Percentiles rank a stretch among this genome's conserved stretches.
These are phyloP conservation scores for Puffinus mauretanicus DNA, from an alignment of 2,113 vertebrate genomes.

Conservation along the genomic window DNA sequence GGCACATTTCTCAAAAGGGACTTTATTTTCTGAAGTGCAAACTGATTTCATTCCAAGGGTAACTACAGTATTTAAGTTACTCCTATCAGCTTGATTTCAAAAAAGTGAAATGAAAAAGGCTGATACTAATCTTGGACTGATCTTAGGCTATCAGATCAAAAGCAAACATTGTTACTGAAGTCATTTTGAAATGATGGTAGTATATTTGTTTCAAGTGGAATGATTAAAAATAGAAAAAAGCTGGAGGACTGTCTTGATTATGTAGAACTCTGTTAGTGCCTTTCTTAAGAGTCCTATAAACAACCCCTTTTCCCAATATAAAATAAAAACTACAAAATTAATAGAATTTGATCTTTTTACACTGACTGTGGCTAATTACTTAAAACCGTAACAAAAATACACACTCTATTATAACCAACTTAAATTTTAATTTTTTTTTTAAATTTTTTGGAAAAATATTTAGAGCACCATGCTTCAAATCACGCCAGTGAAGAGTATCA, in stretches of 20 bases:
- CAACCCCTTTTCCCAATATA: background rate
- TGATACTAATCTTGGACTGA: background rate
- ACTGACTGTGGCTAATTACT: background rate
- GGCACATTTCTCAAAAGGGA: background rate
- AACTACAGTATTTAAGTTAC: background rate
- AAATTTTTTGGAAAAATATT: background rate
- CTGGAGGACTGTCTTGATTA: background rate
- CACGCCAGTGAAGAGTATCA: background rate
- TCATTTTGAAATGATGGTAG: background rate
- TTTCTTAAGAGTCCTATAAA: background rate
- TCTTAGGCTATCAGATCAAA: slow-evolving; percentile 13
- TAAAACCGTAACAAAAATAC: background rate
- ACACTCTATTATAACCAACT: background rate
- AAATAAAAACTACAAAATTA: background rate
- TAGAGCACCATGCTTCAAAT: background rate
- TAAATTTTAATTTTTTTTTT: background rate
- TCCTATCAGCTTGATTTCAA: background rate
- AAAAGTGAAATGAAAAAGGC: background rate
- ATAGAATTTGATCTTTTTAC: background rate
- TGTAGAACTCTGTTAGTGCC: background rate
- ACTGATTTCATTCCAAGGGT: background rate
- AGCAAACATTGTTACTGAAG: background rate
- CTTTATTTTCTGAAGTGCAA: slow-evolving; percentile 28
- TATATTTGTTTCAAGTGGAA: background rate
- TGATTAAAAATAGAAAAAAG: background rate